Percentiles rank a stretch among this genome's conserved stretches.
Evolutionary conservation across 2,888 invertebrate species (phyloP).

Genomic region (Trypoxylon attenuatum): DNA sequence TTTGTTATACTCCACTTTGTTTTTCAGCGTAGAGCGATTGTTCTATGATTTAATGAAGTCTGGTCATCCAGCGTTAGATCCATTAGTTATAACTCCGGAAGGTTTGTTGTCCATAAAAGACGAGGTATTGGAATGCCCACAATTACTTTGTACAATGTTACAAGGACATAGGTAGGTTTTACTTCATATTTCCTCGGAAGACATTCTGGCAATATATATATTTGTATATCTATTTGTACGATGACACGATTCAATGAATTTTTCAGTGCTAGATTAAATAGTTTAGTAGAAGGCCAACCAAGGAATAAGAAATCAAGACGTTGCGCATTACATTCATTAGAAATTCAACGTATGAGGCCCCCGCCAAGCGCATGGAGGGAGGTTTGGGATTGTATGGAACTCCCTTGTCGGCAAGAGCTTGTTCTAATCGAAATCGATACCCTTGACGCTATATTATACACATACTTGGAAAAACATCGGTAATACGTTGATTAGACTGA

Average conservation of each 20-base stretch:
- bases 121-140: constrained; percentile 86
- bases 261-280: constrained; percentile 83
- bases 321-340: constrained; percentile 92
- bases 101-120: constrained; percentile 87
- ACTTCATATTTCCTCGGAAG: too few species aligned
- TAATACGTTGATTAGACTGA: too few species aligned
- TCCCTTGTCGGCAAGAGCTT: constrained; percentile 87
- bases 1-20: constrained; percentile 11
- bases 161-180: constrained; percentile 91
- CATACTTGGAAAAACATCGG: constrained; percentile 93
- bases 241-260: constrained; percentile 12
- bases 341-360: constrained; percentile 87
- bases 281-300: constrained; percentile 86
- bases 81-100: constrained; percentile 85
- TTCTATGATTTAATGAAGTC: constrained; percentile 90
- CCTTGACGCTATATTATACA: constrained; percentile 89
- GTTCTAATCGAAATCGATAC: constrained; percentile 91
- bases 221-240: too few species aligned
- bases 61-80: constrained; percentile 91
- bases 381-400: constrained; percentile 90
- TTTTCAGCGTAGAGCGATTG: constrained; percentile 87
- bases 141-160: constrained; percentile 87
- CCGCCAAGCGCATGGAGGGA: constrained; percentile 86
- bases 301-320: constrained; percentile 92
- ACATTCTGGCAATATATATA: neutral